phyloP scores from a whole-genome alignment of 2,113 vertebrate genomes.

The Sprattus sprattus region DNA sequence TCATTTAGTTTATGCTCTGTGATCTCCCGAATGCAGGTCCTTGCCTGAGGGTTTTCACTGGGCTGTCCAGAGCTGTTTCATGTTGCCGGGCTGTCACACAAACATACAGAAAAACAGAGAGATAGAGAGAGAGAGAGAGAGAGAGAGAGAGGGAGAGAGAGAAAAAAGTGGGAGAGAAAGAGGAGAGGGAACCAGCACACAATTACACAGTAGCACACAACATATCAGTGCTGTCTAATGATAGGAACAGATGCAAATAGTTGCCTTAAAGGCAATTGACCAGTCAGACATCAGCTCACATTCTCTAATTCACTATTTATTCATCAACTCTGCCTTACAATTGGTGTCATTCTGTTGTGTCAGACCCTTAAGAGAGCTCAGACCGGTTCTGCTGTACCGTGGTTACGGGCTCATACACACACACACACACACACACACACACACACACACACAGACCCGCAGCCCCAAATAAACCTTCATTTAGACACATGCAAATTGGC shows the following conservation, averaged over 20 bases:
- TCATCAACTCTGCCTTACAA: background rate
- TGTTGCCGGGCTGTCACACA: background rate
- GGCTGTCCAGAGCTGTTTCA: background rate
- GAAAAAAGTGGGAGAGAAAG: background rate
- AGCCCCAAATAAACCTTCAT: background rate
- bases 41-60: background rate
- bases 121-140: background rate
- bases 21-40: background rate
- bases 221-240: background rate
- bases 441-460: too few relatives aligned
- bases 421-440: too few relatives aligned
- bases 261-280: background rate
- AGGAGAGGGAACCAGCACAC: background rate
- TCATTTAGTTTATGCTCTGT: background rate
- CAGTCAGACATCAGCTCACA: background rate
- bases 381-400: background rate
- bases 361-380: background rate
- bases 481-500: constrained; percentile 5
- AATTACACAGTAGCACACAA: background rate
- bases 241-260: background rate
- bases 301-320: background rate
- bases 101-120: background rate
- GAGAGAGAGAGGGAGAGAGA: background rate
- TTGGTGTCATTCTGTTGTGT: background rate
- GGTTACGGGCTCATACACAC: background rate